These are phyloP conservation scores for Lymantria monacha DNA, from an alignment of 2,888 invertebrate genomes.

Conservation along the genomic window DNA sequence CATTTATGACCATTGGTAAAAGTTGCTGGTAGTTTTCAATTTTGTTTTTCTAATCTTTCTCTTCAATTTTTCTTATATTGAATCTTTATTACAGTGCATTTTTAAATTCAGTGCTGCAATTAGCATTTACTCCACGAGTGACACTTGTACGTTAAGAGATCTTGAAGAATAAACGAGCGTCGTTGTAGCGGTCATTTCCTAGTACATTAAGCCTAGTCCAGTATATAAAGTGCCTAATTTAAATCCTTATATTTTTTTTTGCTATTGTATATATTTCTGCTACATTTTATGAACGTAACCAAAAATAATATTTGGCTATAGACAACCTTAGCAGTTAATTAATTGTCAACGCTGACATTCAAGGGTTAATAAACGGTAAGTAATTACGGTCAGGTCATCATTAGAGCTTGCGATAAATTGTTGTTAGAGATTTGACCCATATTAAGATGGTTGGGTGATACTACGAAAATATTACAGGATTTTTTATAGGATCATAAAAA, in stretches of 20 bases:
- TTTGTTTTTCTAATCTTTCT: too few species aligned
- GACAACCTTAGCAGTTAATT: conserved; percentile 23
- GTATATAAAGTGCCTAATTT: too few species aligned
- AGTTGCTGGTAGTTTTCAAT: too few species aligned
- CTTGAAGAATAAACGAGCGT: too few species aligned
- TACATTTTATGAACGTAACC: neutral
- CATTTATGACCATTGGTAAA: too few species aligned
- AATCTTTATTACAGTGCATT: too few species aligned
- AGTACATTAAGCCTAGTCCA: too few species aligned
- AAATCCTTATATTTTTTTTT: neutral
- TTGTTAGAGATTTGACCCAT: conserved; percentile 39
- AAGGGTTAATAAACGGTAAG: conserved; percentile 45
- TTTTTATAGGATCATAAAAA: conserved; percentile 10
- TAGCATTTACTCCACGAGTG: too few species aligned
- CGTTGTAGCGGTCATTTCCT: too few species aligned
- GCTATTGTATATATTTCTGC: neutral
- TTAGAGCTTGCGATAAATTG: conserved; percentile 37
- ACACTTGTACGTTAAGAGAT: too few species aligned
- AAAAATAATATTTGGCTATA: conserved; percentile 14
- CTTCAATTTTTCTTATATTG: too few species aligned
- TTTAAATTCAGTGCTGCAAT: too few species aligned
- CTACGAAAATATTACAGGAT: conserved; percentile 7
- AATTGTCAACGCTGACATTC: conserved; percentile 32
- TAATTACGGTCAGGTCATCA: conserved; percentile 45
- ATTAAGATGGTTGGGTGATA: conserved; percentile 30